Evolutionary conservation across 2,113 vertebrate genomes (phyloP).

Genomic region (Gallinago undulata): DNA sequence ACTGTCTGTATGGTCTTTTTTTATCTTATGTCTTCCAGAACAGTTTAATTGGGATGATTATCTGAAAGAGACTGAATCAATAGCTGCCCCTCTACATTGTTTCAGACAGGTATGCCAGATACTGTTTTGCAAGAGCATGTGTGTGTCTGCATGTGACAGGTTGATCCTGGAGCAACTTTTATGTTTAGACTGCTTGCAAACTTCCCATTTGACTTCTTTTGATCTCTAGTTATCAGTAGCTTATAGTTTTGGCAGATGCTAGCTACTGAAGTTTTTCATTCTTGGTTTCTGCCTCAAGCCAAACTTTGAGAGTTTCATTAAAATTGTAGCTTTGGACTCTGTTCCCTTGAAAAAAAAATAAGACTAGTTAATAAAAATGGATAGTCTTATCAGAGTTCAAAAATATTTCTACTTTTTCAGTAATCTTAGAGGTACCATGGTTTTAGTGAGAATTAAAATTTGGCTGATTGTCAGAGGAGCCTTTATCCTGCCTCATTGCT

Average conservation of each 20-base stretch:
- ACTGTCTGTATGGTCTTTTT: not conserved
- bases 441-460: not conserved
- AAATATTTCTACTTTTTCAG: not conserved
- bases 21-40: slow-evolving; percentile 71
- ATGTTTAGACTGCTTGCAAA: not conserved
- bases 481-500: not conserved
- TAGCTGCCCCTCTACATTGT: slow-evolving; percentile 84
- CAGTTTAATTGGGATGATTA: slow-evolving; percentile 92
- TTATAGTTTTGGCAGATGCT: not conserved
- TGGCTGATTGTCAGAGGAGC: not conserved
- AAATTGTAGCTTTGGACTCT: not conserved
- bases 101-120: slow-evolving; percentile 89
- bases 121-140: not conserved
- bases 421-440: not conserved
- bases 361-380: not conserved
- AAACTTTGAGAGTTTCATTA: not conserved
- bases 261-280: not conserved
- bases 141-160: not conserved
- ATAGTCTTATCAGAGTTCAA: not conserved
- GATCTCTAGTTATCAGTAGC: not conserved
- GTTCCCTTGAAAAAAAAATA: not conserved
- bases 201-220: not conserved
- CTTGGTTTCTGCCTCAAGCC: not conserved
- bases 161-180: not conserved
- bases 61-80: slow-evolving; percentile 87